Evolutionary conservation across 2,797 vertebrate genomes (phyloP), one percentile per base, ranked within the genome.

Genomic region (Sebastes wilsoni): DNA sequence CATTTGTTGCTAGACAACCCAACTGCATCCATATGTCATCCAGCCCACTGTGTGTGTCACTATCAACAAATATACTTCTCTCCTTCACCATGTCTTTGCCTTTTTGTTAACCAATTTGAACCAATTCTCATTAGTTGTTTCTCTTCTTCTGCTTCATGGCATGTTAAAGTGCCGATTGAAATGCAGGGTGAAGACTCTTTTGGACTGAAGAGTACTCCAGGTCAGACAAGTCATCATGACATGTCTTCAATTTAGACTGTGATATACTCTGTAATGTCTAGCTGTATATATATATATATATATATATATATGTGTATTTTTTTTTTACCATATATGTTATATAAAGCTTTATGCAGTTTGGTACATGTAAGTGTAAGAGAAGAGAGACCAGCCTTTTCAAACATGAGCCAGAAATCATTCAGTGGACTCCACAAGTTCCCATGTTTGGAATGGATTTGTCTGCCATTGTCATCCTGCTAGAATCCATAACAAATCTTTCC

Each of bases 161-260:
- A 92, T 92, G 92, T 93, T 94, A 92, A 96, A 96, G 95, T 96
- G 93, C 92, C 95, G 94, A 95, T 95, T 96, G 94, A 96, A 95
- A 95, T 96, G 94, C 94, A 95, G 93, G 93, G 96, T 0, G 93
- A 95, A 94, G 95, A 95, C 93, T 87, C 49, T 54, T 54, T 93
- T 90, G 90, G 93, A 94, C 83, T 89, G 94, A 96, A 93, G 95
- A 87, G 90, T 86, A 93, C 95, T 87, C 93, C 95, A 96, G 95
- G 94, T 96, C 94, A 96, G 95, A 94, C 83, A 87, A 92, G 91
- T 90, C 89, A 72, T 69, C 80, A 80, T 66, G 86, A 87, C 81
- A 84, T 91, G 82, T 90, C 90, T 85, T 90, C 13, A 85, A 62
- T 88, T 74, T 77, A 84, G 81, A 64, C 38, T 80, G 25, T 62